A percentile compares a stretch with the other conserved stretches of the same genome.
Conservation (phyloP, 2,113 vertebrate genomes). For the Electrona antarctica region DNA sequence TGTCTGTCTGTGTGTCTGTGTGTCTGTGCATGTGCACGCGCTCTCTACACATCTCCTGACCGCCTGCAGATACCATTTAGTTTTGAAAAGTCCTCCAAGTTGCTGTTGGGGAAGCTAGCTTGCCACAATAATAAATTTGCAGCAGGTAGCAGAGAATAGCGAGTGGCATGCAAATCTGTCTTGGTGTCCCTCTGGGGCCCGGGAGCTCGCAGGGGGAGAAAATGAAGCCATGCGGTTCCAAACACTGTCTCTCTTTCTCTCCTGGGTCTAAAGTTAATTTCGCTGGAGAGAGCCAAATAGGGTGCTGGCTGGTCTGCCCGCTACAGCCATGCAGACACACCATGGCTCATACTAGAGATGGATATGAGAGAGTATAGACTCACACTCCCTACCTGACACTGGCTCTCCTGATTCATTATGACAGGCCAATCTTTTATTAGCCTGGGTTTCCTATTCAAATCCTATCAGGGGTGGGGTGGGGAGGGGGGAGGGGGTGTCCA, state of each 20-base stretch:
- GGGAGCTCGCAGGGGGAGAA: slow-evolving; percentile 63
- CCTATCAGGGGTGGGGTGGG: slow-evolving; percentile 66
- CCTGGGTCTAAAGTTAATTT: slow-evolving; percentile 77
- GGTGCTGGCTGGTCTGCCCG: slow-evolving; percentile 60
- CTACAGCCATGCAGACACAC: slow-evolving; percentile 58
- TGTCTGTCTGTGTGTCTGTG: background rate
- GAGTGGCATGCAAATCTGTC: slow-evolving; percentile 81
- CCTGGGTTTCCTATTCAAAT: slow-evolving; percentile 78
- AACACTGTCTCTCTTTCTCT: slow-evolving; percentile 72
- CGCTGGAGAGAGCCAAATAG: slow-evolving; percentile 59
- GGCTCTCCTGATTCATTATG: slow-evolving; percentile 81
- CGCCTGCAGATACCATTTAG: slow-evolving; percentile 74
- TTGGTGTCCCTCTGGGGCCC: slow-evolving; percentile 80
- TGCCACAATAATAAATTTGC: slow-evolving; percentile 82
- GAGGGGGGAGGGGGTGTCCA: slow-evolving; percentile 36
- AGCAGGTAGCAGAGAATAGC: slow-evolving; percentile 76
- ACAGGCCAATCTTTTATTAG: slow-evolving; percentile 84
- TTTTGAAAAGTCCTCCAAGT: slow-evolving; percentile 74
- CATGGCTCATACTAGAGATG: slow-evolving; percentile 65
- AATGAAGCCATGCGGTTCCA: slow-evolving; percentile 74
- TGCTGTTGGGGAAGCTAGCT: slow-evolving; percentile 78
- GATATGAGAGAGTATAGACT: slow-evolving; percentile 78
- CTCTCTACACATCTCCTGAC: slow-evolving; percentile 65
- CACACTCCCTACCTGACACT: slow-evolving; percentile 77
- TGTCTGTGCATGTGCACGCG: slow-evolving; percentile 35